phyloP scores from a whole-genome alignment of 2,113 vertebrate species.

The Perognathus longimembris region DNA sequence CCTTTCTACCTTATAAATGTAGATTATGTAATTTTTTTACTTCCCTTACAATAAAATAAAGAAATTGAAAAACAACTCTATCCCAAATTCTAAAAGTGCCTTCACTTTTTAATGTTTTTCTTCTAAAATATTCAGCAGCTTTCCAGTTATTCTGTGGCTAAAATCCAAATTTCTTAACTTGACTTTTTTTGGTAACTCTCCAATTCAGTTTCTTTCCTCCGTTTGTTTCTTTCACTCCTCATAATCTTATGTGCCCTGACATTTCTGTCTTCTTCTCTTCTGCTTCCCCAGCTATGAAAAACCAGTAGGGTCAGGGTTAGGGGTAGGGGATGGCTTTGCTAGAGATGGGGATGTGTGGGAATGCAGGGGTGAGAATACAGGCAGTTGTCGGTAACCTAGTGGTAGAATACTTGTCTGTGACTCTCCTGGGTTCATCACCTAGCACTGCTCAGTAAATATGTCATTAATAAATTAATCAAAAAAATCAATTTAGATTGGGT shows the following conservation, averaged over 20 bases:
- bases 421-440: no score
- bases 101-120: conserved; percentile 27
- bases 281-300: background rate
- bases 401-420: background rate
- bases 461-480: no score
- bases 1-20: conserved; percentile 41
- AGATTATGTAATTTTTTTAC: conserved; percentile 36
- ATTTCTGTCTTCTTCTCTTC: background rate
- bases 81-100: conserved; percentile 26
- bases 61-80: background rate
- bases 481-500: background rate
- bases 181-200: conserved; percentile 20
- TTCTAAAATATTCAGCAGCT: conserved; percentile 53
- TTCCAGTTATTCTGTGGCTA: conserved; percentile 58
- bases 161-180: conserved; percentile 62
- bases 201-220: conserved; percentile 14
- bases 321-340: no score
- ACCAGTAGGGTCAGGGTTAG: background rate
- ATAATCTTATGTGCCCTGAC: background rate
- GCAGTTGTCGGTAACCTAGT: background rate
- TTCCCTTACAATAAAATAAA: conserved; percentile 52
- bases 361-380: no score
- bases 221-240: background rate
- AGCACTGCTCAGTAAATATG: no score
- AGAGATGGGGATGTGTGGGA: no score